These are phyloP conservation scores for Alaudala cheleensis DNA, from an alignment of 2,113 vertebrate genomes.

Conservation along the genomic window DNA sequence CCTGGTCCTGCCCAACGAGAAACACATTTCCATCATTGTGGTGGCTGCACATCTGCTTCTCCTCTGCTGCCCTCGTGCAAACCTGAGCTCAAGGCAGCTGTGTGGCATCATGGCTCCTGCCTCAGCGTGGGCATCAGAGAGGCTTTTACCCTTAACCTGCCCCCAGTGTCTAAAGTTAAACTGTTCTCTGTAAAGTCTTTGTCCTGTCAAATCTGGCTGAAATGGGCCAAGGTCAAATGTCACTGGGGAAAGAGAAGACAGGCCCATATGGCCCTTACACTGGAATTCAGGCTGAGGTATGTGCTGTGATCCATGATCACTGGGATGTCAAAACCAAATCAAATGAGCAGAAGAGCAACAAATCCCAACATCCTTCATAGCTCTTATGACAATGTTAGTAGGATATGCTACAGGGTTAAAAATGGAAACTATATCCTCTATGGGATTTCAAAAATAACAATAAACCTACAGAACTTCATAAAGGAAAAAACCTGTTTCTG, in stretches of 20 bases:
- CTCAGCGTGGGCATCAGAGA: neutral
- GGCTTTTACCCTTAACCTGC: neutral
- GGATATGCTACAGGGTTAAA: neutral
- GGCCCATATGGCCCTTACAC: neutral
- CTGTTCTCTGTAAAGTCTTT: neutral
- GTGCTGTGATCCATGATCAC: neutral
- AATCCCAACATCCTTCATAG: neutral
- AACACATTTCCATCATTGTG: neutral
- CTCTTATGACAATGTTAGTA: accelerated
- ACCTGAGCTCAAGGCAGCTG: neutral
- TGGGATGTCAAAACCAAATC: neutral
- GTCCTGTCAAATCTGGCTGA: neutral
- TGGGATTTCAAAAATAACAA: neutral
- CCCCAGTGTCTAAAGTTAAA: neutral
- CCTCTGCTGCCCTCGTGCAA: neutral
- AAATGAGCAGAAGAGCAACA: neutral
- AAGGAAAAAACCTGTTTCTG: neutral
- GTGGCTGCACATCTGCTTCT: neutral
- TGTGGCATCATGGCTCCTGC: accelerated
- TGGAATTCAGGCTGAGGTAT: neutral
- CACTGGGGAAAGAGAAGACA: neutral
- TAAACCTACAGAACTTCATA: neutral
- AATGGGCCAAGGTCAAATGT: neutral
- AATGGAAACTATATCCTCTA: neutral
- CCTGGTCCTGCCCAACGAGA: neutral